phyloP scores from a whole-genome alignment of 2,113 vertebrate genomes.

The Daphoenositta chrysoptera region DNA sequence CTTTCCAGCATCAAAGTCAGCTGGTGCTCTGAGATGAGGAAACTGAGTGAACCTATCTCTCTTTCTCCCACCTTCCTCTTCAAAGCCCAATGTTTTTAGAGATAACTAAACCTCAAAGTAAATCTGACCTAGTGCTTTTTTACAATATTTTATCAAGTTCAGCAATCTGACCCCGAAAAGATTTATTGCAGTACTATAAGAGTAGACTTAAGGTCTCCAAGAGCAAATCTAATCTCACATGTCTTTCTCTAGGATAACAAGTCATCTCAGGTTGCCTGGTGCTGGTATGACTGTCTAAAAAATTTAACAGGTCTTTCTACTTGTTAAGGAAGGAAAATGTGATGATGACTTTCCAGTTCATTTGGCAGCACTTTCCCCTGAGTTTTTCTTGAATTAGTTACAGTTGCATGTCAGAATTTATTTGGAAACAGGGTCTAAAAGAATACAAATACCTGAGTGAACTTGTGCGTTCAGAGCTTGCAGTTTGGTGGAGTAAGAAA shows the following conservation, averaged over 20 bases:
- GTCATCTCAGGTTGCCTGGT: not conserved
- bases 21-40: not conserved
- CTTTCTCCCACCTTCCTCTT: not conserved
- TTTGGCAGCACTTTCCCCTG: not conserved
- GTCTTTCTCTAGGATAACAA: not conserved
- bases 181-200: not conserved
- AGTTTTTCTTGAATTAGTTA: not conserved
- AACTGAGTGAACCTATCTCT: not conserved
- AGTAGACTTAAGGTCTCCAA: not conserved
- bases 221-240: not conserved
- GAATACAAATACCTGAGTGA: not conserved
- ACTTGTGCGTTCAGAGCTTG: not conserved
- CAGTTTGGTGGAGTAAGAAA: not conserved
- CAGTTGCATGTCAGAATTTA: not conserved
- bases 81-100: not conserved
- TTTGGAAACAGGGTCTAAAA: not conserved
- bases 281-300: not conserved
- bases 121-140: not conserved
- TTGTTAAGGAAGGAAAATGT: not conserved
- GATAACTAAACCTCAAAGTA: not conserved
- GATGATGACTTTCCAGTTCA: not conserved
- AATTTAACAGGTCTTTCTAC: not conserved
- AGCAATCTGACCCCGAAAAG: not conserved
- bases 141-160: not conserved
- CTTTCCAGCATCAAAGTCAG: not conserved